Conservation (phyloP, 2,113 vertebrate species). For the Corydoras sp. region DNA sequence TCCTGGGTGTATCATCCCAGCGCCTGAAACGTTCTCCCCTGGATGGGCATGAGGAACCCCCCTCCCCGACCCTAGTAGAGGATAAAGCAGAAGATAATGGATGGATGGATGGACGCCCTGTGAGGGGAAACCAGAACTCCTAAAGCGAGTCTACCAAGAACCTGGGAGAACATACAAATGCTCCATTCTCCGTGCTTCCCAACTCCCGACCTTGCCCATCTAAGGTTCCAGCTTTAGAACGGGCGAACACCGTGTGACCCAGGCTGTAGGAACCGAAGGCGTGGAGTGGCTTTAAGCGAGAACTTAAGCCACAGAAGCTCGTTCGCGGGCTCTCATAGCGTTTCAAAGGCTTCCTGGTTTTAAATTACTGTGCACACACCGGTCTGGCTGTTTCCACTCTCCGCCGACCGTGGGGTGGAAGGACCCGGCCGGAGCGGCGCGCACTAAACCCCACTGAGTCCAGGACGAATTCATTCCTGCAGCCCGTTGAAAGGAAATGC, state of each 20-base stretch:
- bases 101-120: too few species aligned
- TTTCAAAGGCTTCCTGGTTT: constrained; percentile 75
- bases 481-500: constrained; percentile 52
- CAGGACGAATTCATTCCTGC: constrained; percentile 52
- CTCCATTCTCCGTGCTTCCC: too few species aligned
- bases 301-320: constrained; percentile 59
- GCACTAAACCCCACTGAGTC: constrained; percentile 24
- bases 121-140: too few species aligned
- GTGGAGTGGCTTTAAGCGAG: constrained; percentile 55
- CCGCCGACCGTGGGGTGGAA: constrained; percentile 47
- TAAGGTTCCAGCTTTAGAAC: constrained; percentile 28
- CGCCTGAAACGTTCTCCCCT: too few species aligned
- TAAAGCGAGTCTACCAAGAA: too few species aligned
- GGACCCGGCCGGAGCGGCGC: constrained; percentile 21
- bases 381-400: constrained; percentile 56
- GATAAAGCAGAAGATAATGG: too few species aligned
- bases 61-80: too few species aligned
- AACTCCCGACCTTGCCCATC: too few species aligned
- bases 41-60: too few species aligned
- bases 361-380: constrained; percentile 67
- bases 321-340: constrained; percentile 57
- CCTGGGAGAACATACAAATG: too few species aligned
- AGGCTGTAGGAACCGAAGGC: constrained; percentile 48
- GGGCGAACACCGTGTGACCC: constrained; percentile 30
- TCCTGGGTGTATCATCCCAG: too few species aligned